These are phyloP conservation scores for Drosophila biarmipes DNA, from an alignment of 1,140 invertebrate genomes.

Conservation along the genomic window DNA sequence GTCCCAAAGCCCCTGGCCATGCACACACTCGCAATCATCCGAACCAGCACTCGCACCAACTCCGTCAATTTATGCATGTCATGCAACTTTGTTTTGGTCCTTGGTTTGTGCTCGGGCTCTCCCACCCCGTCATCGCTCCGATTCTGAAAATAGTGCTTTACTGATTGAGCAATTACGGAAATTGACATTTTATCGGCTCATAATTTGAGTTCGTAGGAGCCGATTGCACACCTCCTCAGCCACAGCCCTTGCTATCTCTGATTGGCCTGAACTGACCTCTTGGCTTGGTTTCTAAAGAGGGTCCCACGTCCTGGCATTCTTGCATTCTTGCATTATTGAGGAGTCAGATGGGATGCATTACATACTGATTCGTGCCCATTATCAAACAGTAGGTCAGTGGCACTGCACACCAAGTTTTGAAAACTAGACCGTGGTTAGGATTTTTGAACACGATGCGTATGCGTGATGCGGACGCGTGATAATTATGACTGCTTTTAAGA, in stretches of 20 bases:
- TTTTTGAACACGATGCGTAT: not conserved
- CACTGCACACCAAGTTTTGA: too few species aligned
- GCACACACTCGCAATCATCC: constrained; percentile 5
- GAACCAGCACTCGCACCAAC: constrained; percentile 15
- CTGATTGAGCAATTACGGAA: constrained; percentile 58
- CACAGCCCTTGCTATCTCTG: not conserved
- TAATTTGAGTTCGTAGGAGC: constrained; percentile 26
- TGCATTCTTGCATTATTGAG: not conserved
- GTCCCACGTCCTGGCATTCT: too few species aligned
- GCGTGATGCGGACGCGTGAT: constrained; percentile 2
- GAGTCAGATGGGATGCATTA: not conserved
- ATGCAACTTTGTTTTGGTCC: constrained; percentile 8
- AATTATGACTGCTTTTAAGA: too few species aligned
- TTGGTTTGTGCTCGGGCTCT: not conserved
- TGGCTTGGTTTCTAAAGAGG: not conserved
- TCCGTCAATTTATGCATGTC: constrained; percentile 46
- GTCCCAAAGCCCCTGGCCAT: constrained; percentile 6
- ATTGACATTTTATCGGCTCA: constrained; percentile 50
- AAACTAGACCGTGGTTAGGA: too few species aligned
- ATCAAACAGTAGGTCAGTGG: too few species aligned
- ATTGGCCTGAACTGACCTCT: constrained; percentile 11
- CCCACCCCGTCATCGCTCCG: not conserved
- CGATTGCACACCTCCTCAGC: not conserved
- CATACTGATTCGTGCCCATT: too few species aligned
- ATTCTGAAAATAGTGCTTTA: not conserved